Percentiles rank a stretch among this genome's conserved stretches.
These are phyloP conservation scores for Pseudorectes ferrugineus DNA, from an alignment of 2,113 vertebrate genomes.

Conservation along the genomic window DNA sequence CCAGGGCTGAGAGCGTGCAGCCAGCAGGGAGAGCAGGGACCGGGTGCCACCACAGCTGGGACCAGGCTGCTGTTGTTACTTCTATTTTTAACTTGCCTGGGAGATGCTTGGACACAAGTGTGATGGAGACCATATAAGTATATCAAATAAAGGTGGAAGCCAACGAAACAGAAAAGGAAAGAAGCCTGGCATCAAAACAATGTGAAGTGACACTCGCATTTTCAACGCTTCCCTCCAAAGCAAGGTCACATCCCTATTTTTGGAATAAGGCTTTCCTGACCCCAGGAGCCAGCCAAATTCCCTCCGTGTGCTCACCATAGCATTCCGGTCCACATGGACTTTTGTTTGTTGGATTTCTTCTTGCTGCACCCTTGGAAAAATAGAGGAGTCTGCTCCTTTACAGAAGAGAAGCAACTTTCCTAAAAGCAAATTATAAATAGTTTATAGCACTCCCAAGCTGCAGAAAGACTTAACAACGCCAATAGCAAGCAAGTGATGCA, in stretches of 20 bases:
- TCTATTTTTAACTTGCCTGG: neutral
- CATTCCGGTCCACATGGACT: constrained; percentile 88
- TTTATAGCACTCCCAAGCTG: neutral
- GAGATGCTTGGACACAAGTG: neutral
- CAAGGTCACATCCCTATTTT: constrained; percentile 35
- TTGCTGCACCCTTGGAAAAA: constrained; percentile 88
- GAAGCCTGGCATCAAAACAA: neutral
- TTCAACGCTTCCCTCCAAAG: constrained; percentile 33
- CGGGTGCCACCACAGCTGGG: fast-evolving
- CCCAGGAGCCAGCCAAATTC: neutral
- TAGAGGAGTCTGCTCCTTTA: constrained; percentile 94
- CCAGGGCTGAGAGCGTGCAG: fast-evolving
- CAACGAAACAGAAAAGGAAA: neutral
- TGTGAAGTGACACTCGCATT: neutral
- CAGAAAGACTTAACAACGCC: neutral
- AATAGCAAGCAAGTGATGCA: neutral
- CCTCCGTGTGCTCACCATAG: constrained; percentile 75
- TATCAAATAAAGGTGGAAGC: neutral
- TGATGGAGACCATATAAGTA: neutral
- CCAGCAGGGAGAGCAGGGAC: neutral
- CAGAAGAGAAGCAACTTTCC: constrained; percentile 91
- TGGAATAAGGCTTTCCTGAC: neutral
- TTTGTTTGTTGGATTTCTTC: constrained; percentile 87
- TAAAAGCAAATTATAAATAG: constrained; percentile 64
- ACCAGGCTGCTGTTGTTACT: neutral